Conservation (phyloP, 2,888 invertebrate genomes). For the Brenthis hecate region DNA sequence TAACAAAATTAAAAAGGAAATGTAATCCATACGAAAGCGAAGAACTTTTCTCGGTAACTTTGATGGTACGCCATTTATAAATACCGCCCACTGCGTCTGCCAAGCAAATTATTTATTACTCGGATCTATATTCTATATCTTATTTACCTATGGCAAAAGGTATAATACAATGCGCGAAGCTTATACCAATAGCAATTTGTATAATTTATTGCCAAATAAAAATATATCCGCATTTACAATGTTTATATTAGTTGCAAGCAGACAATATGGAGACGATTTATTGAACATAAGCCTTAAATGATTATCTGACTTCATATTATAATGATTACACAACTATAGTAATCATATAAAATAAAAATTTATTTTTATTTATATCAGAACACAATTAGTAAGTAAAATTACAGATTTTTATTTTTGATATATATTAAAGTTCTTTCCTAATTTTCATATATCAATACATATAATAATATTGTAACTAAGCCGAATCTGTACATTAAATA, state of each 20-base stretch:
- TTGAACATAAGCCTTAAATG: too few relatives aligned
- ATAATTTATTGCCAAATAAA: slow-evolving; percentile 42
- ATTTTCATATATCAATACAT: too few relatives aligned
- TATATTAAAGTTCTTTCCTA: too few relatives aligned
- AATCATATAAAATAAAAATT: too few relatives aligned
- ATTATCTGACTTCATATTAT: too few relatives aligned
- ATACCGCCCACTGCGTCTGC: slow-evolving; percentile 32
- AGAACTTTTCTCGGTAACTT: slow-evolving; percentile 6
- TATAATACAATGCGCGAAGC: slow-evolving; percentile 36
- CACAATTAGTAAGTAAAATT: too few relatives aligned
- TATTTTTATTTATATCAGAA: too few relatives aligned
- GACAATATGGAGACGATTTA: too few relatives aligned
- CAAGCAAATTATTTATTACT: slow-evolving; percentile 38
- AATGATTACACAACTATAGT: too few relatives aligned
- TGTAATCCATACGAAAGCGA: neutral
- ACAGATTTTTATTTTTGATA: too few relatives aligned
- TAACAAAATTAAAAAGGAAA: neutral
- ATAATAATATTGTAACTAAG: too few relatives aligned
- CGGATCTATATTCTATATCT: slow-evolving; percentile 31
- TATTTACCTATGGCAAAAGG: slow-evolving; percentile 35
- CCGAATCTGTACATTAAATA: too few relatives aligned
- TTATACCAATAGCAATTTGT: slow-evolving; percentile 39
- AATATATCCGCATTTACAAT: slow-evolving; percentile 42
- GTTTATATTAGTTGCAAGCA: slow-evolving; percentile 25
- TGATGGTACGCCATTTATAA: slow-evolving; percentile 13